phyloP scores from a whole-genome alignment of 2,113 vertebrate genomes.

The human (Homo sapiens) region DNA sequence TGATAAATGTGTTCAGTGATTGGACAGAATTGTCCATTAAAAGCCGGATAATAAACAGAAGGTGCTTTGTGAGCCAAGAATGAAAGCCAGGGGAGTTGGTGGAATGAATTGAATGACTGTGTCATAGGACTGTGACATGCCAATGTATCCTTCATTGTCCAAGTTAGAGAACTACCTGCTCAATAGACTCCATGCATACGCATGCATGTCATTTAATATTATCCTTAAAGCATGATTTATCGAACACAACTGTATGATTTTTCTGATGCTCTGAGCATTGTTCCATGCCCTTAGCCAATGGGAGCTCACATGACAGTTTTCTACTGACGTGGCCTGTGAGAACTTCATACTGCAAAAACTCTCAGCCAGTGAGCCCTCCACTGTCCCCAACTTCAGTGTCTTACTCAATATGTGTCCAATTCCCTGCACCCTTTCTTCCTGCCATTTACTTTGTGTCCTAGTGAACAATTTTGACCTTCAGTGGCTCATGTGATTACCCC shows the following conservation, averaged over 20 bases:
- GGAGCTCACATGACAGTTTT: not conserved
- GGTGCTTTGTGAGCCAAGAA: not conserved
- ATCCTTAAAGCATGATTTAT: too few species aligned
- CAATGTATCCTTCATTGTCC: not conserved
- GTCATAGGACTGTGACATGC: fast-evolving
- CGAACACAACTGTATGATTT: fast-evolving
- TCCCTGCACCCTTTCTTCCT: too few species aligned
- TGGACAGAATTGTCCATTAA: not conserved
- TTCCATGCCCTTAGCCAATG: not conserved
- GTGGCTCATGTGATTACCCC: not conserved
- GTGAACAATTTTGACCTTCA: not conserved
- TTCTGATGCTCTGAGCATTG: not conserved
- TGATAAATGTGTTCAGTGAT: not conserved
- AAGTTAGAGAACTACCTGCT: not conserved
- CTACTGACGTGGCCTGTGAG: not conserved
- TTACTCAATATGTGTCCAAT: too few species aligned
- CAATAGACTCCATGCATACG: fast-evolving
- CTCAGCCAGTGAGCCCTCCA: not conserved
- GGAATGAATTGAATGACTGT: not conserved
- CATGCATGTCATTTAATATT: fast-evolving
- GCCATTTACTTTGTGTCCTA: too few species aligned
- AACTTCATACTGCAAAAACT: fast-evolving
- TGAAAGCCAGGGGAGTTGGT: not conserved
- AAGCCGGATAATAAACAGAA: not conserved
- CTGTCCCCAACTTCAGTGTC: not conserved